Base-by-base conservation (phyloP, 2,113 vertebrate genomes). In the Ceyx margarethae region DNA sequence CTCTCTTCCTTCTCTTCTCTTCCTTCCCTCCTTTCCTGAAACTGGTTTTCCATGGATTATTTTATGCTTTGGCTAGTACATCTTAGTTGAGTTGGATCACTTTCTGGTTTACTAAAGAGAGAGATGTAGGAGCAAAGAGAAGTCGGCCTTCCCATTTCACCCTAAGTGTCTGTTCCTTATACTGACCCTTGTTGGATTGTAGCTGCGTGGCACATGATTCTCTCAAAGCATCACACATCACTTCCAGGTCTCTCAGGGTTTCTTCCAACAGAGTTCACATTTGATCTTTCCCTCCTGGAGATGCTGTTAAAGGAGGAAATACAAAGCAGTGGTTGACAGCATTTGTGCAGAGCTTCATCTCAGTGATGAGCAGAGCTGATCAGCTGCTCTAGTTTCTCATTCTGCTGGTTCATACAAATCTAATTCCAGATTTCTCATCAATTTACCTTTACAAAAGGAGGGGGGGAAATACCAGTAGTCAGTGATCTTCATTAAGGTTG, bases 261-360 rank as follows among this genome's bases (percentile, higher is more conserved):
- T 85, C 89, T 85, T 91, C 64, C 25, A 82, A 45, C 29, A 40
- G 40, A 48, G 51, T 50, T 82, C 67, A 11, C 37, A 16, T 64
- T 95, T 91, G 66, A 79, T 91, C 81, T 87, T 89, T 91, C 37
- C 85, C 50, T 91, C 19, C 31, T 85, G 79, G 51, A 85, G 46
- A 20, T 78, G 53, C 69, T 0, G 0, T 61, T 33, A n/a, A 77
- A 58, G 68, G 83, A 87, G 56, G 65, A 89, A 74, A 37, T 67
- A 26, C 43, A 67, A 56, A 48, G 45, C 2, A 4, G 65, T 61
- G 57, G 37, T 15, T 80, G 84, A 60, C 45, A 45, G 12, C 0
- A 0, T 45, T 7, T 75, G 85, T 92, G 22, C 51, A 46, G 61
- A 78, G 17, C 76, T 77, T 94, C 67, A 26, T 46, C 79, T 83